Percentiles rank a stretch among this genome's conserved stretches.
These are phyloP conservation scores for Drosophila meridiana DNA, from an alignment of 2,888 invertebrate species.

Conservation along the genomic window DNA sequence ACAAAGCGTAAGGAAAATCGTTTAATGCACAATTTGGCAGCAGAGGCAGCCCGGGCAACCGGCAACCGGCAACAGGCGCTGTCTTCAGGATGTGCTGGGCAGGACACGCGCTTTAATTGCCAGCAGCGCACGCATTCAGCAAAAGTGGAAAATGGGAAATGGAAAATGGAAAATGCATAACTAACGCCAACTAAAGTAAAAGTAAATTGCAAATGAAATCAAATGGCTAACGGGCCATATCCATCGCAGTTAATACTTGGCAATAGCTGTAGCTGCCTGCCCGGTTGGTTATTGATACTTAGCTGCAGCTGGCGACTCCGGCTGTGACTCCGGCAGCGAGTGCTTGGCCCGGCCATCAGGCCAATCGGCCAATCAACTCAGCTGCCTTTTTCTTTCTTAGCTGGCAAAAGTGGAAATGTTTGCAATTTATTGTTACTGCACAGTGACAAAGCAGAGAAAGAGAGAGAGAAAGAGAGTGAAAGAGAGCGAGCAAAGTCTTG, in stretches of 20 bases:
- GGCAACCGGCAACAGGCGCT: background rate
- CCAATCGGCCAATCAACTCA: conserved; percentile 33
- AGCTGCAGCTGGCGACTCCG: conserved; percentile 46
- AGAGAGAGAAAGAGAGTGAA: background rate
- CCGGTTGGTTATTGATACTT: conserved; percentile 53
- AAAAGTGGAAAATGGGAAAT: background rate
- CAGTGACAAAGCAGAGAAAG: conserved; percentile 15
- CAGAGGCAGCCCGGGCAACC: conserved; percentile 1
- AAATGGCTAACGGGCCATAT: conserved; percentile 54
- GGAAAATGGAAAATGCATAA: conserved; percentile 7
- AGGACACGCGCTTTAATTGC: conserved; percentile 38
- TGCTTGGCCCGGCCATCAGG: conserved; percentile 13
- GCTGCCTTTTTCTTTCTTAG: conserved; percentile 11
- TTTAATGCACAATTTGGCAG: conserved; percentile 62
- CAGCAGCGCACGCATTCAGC: conserved; percentile 33
- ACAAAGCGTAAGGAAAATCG: conserved; percentile 56
- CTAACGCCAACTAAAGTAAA: conserved; percentile 36
- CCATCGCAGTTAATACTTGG: conserved; percentile 43
- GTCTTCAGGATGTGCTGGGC: conserved; percentile 10
- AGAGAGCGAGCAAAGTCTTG: background rate
- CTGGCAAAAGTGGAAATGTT: conserved; percentile 52
- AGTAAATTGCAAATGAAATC: conserved; percentile 56
- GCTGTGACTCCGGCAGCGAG: background rate
- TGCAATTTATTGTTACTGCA: conserved; percentile 70
- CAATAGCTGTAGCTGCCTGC: conserved; percentile 18